Percentiles rank a stretch among this genome's conserved stretches.
Conservation (phyloP, 2,113 vertebrate genomes). For the human region GRCh38 chr2:198130501-198131000, state of each 20-base stretch:
- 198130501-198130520: accelerated
- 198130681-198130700: background rate
- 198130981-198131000: background rate
- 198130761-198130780: background rate
- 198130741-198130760: background rate
- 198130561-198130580: background rate
- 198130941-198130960: background rate
- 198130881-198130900: background rate
- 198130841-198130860: background rate
- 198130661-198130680: background rate
- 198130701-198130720: background rate
- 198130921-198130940: background rate
- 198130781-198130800: background rate
- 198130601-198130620: background rate
- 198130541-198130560: background rate
- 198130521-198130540: accelerated
- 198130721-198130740: background rate
- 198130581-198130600: background rate
- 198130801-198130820: background rate
- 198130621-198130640: background rate
- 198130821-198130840: background rate
- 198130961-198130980: background rate
- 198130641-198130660: background rate
- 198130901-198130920: background rate
- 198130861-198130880: accelerated